Evolutionary conservation across 1,140 invertebrate species (phyloP), one percentile per base, ranked within the genome.

Genomic region (Holotrichia oblita): DNA sequence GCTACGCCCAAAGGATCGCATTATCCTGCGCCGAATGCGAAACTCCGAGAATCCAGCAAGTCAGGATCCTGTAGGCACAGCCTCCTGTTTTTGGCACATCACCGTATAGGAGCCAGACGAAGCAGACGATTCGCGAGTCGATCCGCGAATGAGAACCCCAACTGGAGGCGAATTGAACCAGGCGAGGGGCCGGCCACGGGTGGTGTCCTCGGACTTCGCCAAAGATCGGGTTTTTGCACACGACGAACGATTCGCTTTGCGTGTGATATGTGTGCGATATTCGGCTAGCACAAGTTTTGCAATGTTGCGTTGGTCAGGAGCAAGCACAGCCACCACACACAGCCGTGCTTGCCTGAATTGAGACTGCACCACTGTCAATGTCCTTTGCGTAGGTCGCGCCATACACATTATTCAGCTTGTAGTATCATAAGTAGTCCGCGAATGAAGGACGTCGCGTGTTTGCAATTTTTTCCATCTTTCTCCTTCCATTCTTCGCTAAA

Each of bases 241-340:
- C 82, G 79, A 77, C 44, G 44, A 10, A 12, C n/a, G 44, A 14
- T 12, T 48, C 79, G 42, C 72, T 44, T 72, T 14, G 34, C 72
- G 27, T 17, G 40, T 74, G 73, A 55, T 55, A 55, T 74, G 27
- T 69, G 61, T 77, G 78, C 80, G 81, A 79, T 81, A 76, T 79
- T 77, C 59, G 80, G 78, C 80, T 79, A 44, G 59, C 80, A 74
- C 80, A 82, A 78, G 81, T 82, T 84, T 84, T 80, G 84, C 83
- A 82, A 85, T 82, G 81, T 86, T 86, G 82, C 79, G 83, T 78
- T 83, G 85, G 85, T 86, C 85, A 85, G 83, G n/a, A 83, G 80
- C 79, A 79, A 79, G 72, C 61, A 80, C 48, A 79, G 79, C 75
- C 61, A 80, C 48, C 48, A 17, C 22, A 69, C 44, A 48, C 22